Conservation (phyloP, 2,797 vertebrate species). For the Acridotheres tristis region DNA sequence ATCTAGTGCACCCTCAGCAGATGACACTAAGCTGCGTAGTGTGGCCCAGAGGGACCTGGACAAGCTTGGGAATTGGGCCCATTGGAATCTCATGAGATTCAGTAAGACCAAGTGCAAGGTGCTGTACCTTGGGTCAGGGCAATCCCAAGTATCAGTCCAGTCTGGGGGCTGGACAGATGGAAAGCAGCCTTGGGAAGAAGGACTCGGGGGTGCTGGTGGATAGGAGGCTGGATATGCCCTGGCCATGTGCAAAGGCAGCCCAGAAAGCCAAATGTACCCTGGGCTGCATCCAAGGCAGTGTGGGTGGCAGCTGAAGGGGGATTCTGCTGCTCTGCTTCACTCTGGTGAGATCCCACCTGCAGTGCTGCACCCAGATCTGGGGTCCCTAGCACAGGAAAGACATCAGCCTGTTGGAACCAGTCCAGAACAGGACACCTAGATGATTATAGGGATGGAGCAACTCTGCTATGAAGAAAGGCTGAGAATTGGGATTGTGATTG, state of each 20-base stretch:
- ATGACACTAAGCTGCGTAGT: not conserved
- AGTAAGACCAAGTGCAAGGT: not conserved
- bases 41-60: not conserved
- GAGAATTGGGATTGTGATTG: not conserved
- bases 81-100: not conserved
- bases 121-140: not conserved
- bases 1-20: not conserved
- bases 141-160: accelerated
- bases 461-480: not conserved
- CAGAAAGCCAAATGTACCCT: not conserved
- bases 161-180: no score
- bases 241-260: not conserved
- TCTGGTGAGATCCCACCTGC: not conserved
- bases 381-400: not conserved
- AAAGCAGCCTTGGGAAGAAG: not conserved
- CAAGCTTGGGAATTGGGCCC: not conserved
- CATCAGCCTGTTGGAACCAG: not conserved
- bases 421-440: not conserved
- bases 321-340: not conserved
- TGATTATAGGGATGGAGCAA: not conserved
- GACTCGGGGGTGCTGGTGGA: not conserved
- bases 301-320: not conserved
- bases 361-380: not conserved
- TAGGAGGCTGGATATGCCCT: not conserved
- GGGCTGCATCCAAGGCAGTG: not conserved